These are phyloP conservation scores for Micropoecilia bifurca DNA, from an alignment of 2,797 vertebrate species.

Conservation along the genomic window DNA sequence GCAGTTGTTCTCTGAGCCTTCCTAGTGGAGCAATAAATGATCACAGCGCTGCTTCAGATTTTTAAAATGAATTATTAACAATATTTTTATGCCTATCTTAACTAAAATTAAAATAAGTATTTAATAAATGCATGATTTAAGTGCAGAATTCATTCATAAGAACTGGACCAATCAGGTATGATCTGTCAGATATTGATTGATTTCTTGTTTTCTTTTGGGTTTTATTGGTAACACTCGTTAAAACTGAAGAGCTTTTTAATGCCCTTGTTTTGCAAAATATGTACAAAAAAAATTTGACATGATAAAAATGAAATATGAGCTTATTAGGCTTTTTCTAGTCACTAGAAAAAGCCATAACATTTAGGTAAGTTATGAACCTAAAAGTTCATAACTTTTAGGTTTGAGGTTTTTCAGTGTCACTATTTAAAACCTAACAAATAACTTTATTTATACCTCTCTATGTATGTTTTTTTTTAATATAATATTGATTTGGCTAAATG, in stretches of 20 bases:
- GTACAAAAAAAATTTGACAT: neutral
- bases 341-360: no score
- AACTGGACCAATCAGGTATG: neutral
- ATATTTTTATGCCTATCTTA: neutral
- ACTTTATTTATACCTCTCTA: neutral
- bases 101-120: neutral
- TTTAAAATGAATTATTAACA: neutral
- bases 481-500: neutral
- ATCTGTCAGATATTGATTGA: neutral
- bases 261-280: neutral
- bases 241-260: neutral
- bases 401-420: neutral
- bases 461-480: neutral
- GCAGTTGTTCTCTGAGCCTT: conserved; percentile 38
- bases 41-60: neutral
- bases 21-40: conserved; percentile 6
- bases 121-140: neutral
- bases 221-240: neutral
- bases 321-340: neutral
- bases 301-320: neutral
- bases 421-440: neutral
- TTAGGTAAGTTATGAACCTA: no score
- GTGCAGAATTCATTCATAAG: neutral
- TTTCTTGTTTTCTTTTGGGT: neutral
- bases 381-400: neutral